Evolutionary conservation across 2,113 vertebrate genomes (phyloP).

Genomic region (Falco punctatus): DNA sequence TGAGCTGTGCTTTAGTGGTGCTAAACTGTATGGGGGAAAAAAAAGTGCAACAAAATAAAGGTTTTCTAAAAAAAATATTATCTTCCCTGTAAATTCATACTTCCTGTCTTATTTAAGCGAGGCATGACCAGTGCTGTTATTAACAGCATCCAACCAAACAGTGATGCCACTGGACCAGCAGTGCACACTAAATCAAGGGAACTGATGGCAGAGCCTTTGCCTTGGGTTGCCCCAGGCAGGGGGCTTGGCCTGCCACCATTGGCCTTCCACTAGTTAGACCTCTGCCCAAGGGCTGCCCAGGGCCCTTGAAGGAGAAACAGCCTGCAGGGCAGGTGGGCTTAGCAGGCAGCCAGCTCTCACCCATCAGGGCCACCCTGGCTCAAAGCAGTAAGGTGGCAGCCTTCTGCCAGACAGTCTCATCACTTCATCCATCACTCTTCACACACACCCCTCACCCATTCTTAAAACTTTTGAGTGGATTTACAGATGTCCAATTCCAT

Average conservation of each 20-base stretch:
- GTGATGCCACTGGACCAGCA: not conserved
- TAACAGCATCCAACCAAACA: not conserved
- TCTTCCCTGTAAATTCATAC: not conserved
- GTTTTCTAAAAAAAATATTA: not conserved
- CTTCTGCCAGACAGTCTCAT: not conserved
- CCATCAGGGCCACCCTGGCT: not conserved
- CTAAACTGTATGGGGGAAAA: not conserved
- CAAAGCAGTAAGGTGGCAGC: not conserved
- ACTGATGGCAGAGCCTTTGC: not conserved
- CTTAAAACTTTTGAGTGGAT: accelerated
- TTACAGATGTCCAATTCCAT: not conserved
- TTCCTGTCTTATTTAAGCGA: not conserved
- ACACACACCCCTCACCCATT: accelerated
- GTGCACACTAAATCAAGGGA: not conserved
- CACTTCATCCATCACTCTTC: not conserved
- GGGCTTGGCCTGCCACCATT: not conserved
- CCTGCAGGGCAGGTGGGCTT: not conserved
- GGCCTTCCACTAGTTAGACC: accelerated
- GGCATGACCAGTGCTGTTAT: accelerated
- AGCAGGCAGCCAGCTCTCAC: not conserved
- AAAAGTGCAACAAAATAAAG: not conserved
- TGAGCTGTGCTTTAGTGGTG: not conserved
- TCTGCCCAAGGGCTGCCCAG: not conserved
- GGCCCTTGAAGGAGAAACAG: not conserved
- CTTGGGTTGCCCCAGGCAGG: not conserved